Evolutionary conservation across 2,797 vertebrate species (phyloP).

Genomic region (Adelosebastes latens): DNA sequence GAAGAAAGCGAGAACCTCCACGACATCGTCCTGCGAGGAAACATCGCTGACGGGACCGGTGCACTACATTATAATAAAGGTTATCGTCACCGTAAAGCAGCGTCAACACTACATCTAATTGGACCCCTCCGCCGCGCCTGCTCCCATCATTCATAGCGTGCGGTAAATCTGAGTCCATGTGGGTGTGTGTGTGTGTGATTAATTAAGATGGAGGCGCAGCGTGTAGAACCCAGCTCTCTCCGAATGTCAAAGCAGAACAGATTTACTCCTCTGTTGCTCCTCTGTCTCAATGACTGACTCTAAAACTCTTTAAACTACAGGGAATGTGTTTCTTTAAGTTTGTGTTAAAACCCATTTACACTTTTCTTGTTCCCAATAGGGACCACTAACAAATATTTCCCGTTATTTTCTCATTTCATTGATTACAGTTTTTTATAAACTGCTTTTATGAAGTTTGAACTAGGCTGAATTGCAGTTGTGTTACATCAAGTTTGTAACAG

Average conservation of each 20-base stretch:
- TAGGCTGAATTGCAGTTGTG: neutral
- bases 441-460: neutral
- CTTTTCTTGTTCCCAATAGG: neutral
- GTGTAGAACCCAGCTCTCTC: constrained; percentile 51
- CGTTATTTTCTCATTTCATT: neutral
- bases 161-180: constrained; percentile 62
- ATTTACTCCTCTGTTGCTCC: constrained; percentile 57
- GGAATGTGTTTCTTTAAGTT: neutral
- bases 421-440: neutral
- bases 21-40: constrained; percentile 71
- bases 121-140: constrained; percentile 70
- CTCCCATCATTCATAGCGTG: constrained; percentile 77
- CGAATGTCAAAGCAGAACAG: constrained; percentile 67
- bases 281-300: constrained; percentile 24
- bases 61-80: constrained; percentile 82
- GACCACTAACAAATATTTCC: neutral
- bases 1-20: constrained; percentile 72
- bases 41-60: constrained; percentile 68
- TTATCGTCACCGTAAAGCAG: constrained; percentile 82
- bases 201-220: constrained; percentile 73
- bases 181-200: constrained; percentile 68
- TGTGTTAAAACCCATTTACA: neutral
- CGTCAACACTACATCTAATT: constrained; percentile 82
- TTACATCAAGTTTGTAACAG: neutral
- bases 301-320: constrained; percentile 21